Evolutionary conservation across 2,797 vertebrate genomes (phyloP).

Genomic region (Orientallactaga sibirica): DNA sequence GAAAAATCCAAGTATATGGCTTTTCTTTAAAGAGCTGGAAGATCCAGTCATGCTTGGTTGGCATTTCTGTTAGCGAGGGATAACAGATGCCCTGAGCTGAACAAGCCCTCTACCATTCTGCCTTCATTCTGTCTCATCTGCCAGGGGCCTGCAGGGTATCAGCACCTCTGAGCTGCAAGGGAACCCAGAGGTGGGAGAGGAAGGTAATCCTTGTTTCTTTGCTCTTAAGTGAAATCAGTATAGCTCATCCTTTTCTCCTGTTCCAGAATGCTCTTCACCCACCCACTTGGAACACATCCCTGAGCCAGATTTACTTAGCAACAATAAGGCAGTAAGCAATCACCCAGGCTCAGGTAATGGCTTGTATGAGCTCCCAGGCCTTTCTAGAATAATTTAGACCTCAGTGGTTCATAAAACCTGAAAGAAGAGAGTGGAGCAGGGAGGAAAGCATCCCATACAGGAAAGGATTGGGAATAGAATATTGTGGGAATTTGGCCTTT

Average conservation of each 20-base stretch:
- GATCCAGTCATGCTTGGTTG: neutral
- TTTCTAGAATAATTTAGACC: constrained; percentile 19
- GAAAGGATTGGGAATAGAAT: neutral
- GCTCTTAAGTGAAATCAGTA: neutral
- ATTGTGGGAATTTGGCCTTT: neutral
- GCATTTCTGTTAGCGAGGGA: neutral
- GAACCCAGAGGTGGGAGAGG: neutral
- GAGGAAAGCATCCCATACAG: neutral
- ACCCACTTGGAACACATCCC: neutral
- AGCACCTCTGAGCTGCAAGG: neutral
- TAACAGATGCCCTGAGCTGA: too few relatives aligned
- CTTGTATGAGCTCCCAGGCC: neutral
- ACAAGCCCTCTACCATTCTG: neutral
- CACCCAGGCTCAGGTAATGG: neutral
- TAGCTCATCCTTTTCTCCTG: neutral
- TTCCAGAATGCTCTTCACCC: neutral
- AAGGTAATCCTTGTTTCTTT: neutral
- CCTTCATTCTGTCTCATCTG: neutral
- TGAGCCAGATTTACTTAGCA: constrained; percentile 32
- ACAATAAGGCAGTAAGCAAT: neutral
- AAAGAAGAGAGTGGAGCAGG: neutral
- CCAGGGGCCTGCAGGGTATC: neutral
- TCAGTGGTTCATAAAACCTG: neutral
- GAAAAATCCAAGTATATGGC: neutral
- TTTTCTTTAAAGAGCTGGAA: constrained; percentile 37